A percentile compares a stretch with the other conserved stretches of the same genome.
These are phyloP conservation scores for Monodelphis domestica DNA, from an alignment of 2,797 vertebrate genomes.

Conservation along the genomic window DNA sequence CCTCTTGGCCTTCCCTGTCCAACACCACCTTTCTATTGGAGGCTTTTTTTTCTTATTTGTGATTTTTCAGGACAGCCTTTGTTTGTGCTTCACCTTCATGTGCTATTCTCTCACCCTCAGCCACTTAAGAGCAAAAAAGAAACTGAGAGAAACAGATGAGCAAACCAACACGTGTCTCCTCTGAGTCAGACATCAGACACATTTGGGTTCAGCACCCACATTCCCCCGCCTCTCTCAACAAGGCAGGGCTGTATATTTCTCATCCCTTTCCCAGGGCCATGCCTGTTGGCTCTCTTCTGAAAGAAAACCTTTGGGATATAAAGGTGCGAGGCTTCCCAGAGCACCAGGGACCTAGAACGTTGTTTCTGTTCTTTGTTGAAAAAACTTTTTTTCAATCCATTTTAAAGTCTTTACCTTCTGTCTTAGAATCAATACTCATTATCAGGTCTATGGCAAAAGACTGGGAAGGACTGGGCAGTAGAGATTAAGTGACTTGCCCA, in stretches of 20 bases:
- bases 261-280: neutral
- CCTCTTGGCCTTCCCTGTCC: neutral
- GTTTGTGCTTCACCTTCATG: neutral
- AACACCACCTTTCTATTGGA: too few relatives aligned
- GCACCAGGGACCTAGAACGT: neutral
- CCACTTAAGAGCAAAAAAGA: neutral
- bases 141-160: neutral
- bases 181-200: neutral
- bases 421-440: too few relatives aligned
- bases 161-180: neutral
- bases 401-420: too few relatives aligned
- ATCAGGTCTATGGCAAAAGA: too few relatives aligned
- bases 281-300: neutral
- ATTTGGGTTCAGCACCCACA: neutral
- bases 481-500: too few relatives aligned
- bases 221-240: neutral
- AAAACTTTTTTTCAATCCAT: too few relatives aligned
- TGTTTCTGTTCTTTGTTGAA: too few relatives aligned
- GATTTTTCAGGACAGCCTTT: neutral
- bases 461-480: too few relatives aligned
- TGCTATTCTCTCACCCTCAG: neutral
- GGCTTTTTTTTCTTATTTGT: too few relatives aligned
- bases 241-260: too few relatives aligned
- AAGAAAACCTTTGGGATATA: too few relatives aligned
- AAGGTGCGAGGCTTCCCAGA: neutral